Evolutionary conservation across 2,888 invertebrate genomes (phyloP).

Genomic region (Spialia ferax): DNA sequence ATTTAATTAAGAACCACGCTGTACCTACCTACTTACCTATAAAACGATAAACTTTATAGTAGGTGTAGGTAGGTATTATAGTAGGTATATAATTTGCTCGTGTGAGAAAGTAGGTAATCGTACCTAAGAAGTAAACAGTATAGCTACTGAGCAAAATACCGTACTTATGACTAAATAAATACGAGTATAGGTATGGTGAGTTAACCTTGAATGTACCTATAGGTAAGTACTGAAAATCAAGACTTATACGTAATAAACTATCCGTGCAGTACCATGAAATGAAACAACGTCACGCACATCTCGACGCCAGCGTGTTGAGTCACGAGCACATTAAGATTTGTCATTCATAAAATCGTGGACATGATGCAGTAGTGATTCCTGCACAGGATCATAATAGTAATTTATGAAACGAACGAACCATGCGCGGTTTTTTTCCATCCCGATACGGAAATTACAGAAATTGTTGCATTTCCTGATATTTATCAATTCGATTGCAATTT

Average conservation of each 20-base stretch:
- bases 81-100: constrained; percentile 6
- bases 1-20: neutral
- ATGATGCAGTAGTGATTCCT: constrained; percentile 56
- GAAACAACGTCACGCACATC: constrained; percentile 64
- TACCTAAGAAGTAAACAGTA: constrained; percentile 10
- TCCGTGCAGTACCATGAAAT: constrained; percentile 57
- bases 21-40: constrained; percentile 15
- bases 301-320: constrained; percentile 66
- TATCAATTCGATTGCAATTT: neutral
- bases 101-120: constrained; percentile 21
- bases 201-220: constrained; percentile 57
- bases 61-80: no score
- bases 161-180: constrained; percentile 12
- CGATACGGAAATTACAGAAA: no score
- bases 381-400: constrained; percentile 36
- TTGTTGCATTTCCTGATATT: no score
- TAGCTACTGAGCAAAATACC: neutral
- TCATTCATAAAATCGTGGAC: constrained; percentile 72
- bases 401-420: constrained; percentile 7
- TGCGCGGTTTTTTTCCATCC: neutral
- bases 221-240: constrained; percentile 56
- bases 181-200: constrained; percentile 13
- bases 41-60: constrained; percentile 22
- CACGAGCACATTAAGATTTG: constrained; percentile 69
- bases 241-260: constrained; percentile 52